A percentile compares a stretch with the other conserved stretches of the same genome.
These are phyloP conservation scores for Drosophila barbarae DNA, from an alignment of 2,888 invertebrate species.

Conservation along the genomic window DNA sequence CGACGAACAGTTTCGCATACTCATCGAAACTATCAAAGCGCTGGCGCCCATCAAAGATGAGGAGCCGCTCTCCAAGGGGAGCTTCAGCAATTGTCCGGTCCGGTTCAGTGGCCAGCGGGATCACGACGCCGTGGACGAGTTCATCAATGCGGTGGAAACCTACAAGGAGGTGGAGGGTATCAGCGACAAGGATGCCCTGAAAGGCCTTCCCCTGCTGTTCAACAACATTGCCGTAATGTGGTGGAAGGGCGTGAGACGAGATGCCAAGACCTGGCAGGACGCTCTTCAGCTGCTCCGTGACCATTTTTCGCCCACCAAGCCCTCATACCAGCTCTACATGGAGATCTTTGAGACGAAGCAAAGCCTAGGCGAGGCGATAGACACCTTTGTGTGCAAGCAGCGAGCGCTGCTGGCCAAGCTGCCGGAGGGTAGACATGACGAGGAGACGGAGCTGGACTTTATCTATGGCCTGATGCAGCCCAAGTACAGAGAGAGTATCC, in stretches of 20 bases:
- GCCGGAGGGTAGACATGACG: slow-evolving; percentile 75
- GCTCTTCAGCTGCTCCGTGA: slow-evolving; percentile 72
- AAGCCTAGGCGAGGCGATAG: slow-evolving; percentile 51
- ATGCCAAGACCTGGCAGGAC: slow-evolving; percentile 72
- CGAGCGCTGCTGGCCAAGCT: slow-evolving; percentile 75
- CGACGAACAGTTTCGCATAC: slow-evolving; percentile 70
- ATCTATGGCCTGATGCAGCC: slow-evolving; percentile 70
- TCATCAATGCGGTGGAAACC: slow-evolving; percentile 73
- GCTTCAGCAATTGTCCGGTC: slow-evolving; percentile 70
- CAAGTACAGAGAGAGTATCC: slow-evolving; percentile 71
- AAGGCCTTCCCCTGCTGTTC: slow-evolving; percentile 73
- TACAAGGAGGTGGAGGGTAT: slow-evolving; percentile 77
- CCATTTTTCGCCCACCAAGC: slow-evolving; percentile 77
- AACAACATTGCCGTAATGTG: slow-evolving; percentile 68
- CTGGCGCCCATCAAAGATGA: slow-evolving; percentile 51
- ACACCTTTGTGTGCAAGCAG: slow-evolving; percentile 74
- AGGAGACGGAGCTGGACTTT: slow-evolving; percentile 76
- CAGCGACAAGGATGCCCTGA: slow-evolving; percentile 74
- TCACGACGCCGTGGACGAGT: slow-evolving; percentile 77
- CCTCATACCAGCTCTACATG: slow-evolving; percentile 75
- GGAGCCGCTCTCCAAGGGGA: slow-evolving; percentile 68
- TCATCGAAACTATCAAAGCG: slow-evolving; percentile 69
- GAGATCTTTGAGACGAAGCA: slow-evolving; percentile 75
- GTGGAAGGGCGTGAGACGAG: slow-evolving; percentile 77
- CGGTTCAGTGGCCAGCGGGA: slow-evolving; percentile 76